Conservation (phyloP, 2,888 invertebrate species). For the Oligia strigilis region DNA sequence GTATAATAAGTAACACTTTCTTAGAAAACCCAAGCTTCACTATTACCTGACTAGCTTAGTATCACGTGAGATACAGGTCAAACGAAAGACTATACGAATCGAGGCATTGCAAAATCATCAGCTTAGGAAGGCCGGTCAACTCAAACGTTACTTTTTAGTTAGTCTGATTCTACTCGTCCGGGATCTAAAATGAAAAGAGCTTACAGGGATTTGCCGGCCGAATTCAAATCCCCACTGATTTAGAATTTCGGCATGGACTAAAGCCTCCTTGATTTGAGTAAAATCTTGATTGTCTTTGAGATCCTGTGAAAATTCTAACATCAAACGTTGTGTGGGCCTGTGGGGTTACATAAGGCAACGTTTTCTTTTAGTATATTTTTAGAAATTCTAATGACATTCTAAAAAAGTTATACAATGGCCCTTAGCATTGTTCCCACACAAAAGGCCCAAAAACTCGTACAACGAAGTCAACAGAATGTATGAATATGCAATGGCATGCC, state of each 20-base stretch:
- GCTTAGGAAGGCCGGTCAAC: neutral
- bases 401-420: constrained; percentile 43
- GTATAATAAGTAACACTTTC: neutral
- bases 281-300: constrained; percentile 10
- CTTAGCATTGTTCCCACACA: constrained; percentile 60
- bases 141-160: constrained; percentile 17
- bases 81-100: neutral
- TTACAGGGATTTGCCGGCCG: constrained; percentile 12
- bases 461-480: constrained; percentile 60
- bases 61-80: neutral
- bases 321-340: neutral
- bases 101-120: neutral
- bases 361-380: constrained; percentile 33
- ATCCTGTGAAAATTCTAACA: neutral
- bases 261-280: constrained; percentile 1
- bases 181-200: neutral
- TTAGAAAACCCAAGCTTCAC: neutral
- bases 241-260: neutral
- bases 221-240: constrained; percentile 31
- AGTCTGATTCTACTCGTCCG: constrained; percentile 1
- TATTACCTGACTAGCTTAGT: neutral
- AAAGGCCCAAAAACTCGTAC: constrained; percentile 56
- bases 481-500: constrained; percentile 66
- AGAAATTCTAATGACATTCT: constrained; percentile 39
- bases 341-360: constrained; percentile 24